Evolutionary conservation across 2,113 vertebrate species (phyloP).

Genomic region (Callithrix jacchus): DNA sequence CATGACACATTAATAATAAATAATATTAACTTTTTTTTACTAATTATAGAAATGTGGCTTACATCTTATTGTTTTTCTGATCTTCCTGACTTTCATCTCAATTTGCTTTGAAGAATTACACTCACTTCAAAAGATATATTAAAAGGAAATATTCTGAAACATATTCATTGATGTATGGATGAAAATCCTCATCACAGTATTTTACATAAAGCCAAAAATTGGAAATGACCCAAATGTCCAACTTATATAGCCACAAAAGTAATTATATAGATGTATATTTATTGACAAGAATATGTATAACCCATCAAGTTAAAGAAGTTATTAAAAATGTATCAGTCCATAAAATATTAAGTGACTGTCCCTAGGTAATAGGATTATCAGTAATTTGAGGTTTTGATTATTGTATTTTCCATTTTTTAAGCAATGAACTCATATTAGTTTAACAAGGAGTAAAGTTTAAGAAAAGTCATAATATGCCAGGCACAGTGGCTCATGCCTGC

Average conservation of each 20-base stretch:
- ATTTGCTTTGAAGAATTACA: constrained; percentile 13
- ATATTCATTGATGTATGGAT: background rate
- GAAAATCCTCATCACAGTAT: background rate
- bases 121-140: constrained; percentile 38
- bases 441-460: background rate
- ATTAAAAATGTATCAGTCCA: background rate
- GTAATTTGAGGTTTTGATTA: background rate
- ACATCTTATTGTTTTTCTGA: background rate
- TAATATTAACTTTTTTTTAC: constrained; percentile 23
- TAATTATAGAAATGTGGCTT: constrained; percentile 24
- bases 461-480: background rate
- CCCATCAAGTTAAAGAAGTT: background rate
- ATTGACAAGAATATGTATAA: background rate
- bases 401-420: background rate
- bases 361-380: background rate
- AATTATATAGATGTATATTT: background rate
- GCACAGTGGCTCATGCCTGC: too few relatives aligned
- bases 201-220: background rate
- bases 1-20: constrained; percentile 18
- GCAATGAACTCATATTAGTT: background rate
- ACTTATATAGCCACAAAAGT: background rate
- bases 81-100: background rate
- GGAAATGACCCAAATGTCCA: background rate
- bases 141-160: constrained; percentile 32
- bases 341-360: background rate